Evolutionary conservation across 2,113 vertebrate species (phyloP).

Genomic region (Toxotes chatareus): DNA sequence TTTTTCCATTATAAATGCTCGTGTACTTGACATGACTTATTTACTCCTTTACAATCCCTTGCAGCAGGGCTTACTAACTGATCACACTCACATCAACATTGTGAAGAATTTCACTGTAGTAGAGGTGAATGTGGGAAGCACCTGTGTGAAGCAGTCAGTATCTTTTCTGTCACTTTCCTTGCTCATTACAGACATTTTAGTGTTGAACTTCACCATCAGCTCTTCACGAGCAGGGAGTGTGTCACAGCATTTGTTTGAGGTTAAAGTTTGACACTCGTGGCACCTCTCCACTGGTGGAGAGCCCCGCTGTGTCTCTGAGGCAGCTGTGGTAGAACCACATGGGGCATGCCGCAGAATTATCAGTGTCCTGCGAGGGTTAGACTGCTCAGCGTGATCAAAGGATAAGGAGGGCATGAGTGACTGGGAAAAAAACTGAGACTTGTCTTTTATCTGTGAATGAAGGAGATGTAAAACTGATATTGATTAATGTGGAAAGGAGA

Average conservation of each 20-base stretch:
- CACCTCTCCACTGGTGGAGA: constrained; percentile 36
- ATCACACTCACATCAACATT: background rate
- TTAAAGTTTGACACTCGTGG: constrained; percentile 43
- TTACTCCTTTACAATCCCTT: background rate
- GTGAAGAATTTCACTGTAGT: background rate
- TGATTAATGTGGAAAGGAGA: constrained; percentile 68
- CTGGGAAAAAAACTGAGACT: constrained; percentile 40
- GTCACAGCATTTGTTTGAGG: constrained; percentile 58
- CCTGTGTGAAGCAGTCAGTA: background rate
- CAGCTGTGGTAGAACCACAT: constrained; percentile 54
- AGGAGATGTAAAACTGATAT: constrained; percentile 77
- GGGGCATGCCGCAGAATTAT: constrained; percentile 64
- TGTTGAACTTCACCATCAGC: constrained; percentile 18
- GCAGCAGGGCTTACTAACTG: background rate
- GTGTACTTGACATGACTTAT: background rate
- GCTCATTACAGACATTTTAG: constrained; percentile 43
- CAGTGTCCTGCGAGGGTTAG: constrained; percentile 61
- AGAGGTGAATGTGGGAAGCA: background rate
- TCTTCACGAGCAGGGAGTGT: constrained; percentile 24
- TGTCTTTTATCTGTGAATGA: constrained; percentile 74
- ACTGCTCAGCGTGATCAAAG: constrained; percentile 72
- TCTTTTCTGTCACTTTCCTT: constrained; percentile 21
- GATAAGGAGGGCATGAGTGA: constrained; percentile 52
- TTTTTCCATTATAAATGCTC: background rate
- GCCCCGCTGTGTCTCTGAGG: constrained; percentile 36